phyloP scores from a whole-genome alignment of 2,888 invertebrate genomes.

The Aphidoletes aphidimyza region DNA sequence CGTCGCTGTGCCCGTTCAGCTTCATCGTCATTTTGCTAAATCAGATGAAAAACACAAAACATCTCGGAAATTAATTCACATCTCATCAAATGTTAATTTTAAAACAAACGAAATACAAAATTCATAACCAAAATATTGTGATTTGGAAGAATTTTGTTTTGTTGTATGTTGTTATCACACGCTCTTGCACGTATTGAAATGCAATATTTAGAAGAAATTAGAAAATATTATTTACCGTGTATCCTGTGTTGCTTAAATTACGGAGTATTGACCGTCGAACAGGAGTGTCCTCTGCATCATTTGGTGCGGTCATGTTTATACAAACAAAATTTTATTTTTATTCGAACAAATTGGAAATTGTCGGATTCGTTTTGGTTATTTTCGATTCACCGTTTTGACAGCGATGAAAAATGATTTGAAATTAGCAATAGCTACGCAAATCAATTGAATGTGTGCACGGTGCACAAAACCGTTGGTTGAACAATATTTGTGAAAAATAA shows the following conservation, averaged over 20 bases:
- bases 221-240: constrained; percentile 29
- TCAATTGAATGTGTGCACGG: background rate
- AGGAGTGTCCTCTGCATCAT: background rate
- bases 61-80: no score
- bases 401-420: no score
- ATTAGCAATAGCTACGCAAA: background rate
- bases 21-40: constrained; percentile 71
- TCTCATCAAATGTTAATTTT: no score
- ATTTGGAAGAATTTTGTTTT: no score
- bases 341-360: background rate
- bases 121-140: no score
- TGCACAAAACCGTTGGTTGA: background rate
- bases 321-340: background rate
- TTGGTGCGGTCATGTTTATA: constrained; percentile 28
- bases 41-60: no score
- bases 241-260: constrained; percentile 23
- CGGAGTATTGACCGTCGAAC: constrained; percentile 7
- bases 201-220: no score
- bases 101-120: no score
- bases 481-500: no score
- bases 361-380: no score
- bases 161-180: no score
- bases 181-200: no score
- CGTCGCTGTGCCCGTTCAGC: constrained; percentile 68
- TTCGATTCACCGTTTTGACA: background rate